Percentiles rank a stretch among this genome's conserved stretches.
Evolutionary conservation across 2,797 vertebrate genomes (phyloP).

Genomic region (Hypotaenidia okinawae): DNA sequence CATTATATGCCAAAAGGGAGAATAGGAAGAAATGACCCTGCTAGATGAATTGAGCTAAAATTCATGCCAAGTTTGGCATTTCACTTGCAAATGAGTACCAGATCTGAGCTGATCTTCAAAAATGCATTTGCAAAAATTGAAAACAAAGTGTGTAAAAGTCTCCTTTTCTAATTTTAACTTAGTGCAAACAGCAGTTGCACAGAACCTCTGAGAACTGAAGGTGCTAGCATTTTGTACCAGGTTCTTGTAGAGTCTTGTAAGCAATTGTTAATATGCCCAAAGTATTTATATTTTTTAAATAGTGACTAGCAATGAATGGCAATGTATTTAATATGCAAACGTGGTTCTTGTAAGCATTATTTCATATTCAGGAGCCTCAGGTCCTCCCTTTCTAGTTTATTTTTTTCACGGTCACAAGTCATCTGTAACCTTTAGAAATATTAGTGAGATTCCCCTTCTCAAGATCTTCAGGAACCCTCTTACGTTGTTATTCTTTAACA

Average conservation of each 20-base stretch:
- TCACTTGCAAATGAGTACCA: conserved; percentile 50
- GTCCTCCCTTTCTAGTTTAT: not conserved
- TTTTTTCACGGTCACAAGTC: not conserved
- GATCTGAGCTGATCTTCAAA: conserved; percentile 25
- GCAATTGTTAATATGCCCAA: not conserved
- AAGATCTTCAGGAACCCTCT: not conserved
- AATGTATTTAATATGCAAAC: not conserved
- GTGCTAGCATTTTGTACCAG: not conserved
- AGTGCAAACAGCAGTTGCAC: not conserved
- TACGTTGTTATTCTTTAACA: not conserved
- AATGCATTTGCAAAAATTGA: not conserved
- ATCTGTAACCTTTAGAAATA: not conserved
- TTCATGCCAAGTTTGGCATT: conserved; percentile 14
- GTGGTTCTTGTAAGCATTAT: not conserved
- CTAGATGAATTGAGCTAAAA: conserved; percentile 3
- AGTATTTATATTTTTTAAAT: not conserved
- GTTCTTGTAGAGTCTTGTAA: not conserved
- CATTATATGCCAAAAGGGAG: not conserved
- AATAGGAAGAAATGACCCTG: conserved; percentile 29
- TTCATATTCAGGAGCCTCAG: not conserved
- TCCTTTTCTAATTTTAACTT: not conserved
- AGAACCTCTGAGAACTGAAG: not conserved
- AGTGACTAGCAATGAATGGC: not conserved
- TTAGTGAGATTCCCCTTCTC: not conserved
- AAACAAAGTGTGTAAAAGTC: not conserved